Evolutionary conservation across 2,797 vertebrate species (phyloP).

Genomic region (Lepilemur septentrionalis): DNA sequence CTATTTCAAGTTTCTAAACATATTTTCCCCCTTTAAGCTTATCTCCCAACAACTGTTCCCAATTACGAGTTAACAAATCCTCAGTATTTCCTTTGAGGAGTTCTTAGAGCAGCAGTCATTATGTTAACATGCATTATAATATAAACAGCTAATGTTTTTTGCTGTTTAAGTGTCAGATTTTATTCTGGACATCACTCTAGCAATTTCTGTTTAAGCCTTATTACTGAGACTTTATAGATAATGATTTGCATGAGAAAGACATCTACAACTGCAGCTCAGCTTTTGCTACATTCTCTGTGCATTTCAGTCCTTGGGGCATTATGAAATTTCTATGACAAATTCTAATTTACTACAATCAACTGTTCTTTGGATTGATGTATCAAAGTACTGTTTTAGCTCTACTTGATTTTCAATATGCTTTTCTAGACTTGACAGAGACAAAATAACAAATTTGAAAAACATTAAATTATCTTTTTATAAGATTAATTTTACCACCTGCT

Average conservation of each 20-base stretch:
- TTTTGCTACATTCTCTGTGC: conserved; percentile 54
- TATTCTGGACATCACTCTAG: conserved; percentile 65
- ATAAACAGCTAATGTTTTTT: conserved; percentile 36
- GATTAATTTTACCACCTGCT: conserved; percentile 58
- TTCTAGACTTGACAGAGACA: conserved; percentile 53
- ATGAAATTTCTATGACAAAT: conserved; percentile 61
- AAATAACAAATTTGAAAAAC: conserved; percentile 56
- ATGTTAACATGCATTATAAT: conserved; percentile 2
- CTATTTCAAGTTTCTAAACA: conserved; percentile 46
- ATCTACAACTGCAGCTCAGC: conserved; percentile 54
- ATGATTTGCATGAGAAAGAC: conserved; percentile 74
- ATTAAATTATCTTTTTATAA: conserved; percentile 56
- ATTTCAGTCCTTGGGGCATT: conserved; percentile 53
- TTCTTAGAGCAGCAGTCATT: conserved; percentile 50
- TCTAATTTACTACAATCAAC: conserved; percentile 61
- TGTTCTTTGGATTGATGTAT: conserved; percentile 33
- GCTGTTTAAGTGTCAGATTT: conserved; percentile 52
- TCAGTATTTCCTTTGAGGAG: conserved; percentile 38
- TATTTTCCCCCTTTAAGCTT: conserved; percentile 41
- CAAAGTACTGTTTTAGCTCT: conserved; percentile 60
- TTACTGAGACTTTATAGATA: conserved; percentile 58
- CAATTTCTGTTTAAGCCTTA: conserved; percentile 52
- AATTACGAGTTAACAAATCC: conserved; percentile 38
- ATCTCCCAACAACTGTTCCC: conserved; percentile 18
- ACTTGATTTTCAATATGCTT: conserved; percentile 56